Percentiles rank a stretch among this genome's conserved stretches.
Conservation (phyloP, 2,797 vertebrate species). For the Bryconaethiops microstoma region DNA sequence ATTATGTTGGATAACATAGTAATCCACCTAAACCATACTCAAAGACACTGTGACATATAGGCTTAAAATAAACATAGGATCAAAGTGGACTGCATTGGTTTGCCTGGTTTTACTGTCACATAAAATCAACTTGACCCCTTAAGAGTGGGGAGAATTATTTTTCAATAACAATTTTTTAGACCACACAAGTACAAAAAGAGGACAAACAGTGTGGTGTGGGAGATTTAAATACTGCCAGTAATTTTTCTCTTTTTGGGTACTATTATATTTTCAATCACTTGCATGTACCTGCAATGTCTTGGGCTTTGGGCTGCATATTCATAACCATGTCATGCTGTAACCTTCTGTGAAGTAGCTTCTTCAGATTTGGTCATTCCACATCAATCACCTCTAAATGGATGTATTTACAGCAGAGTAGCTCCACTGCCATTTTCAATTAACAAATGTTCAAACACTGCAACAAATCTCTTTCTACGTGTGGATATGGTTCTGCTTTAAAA, state of each 20-base stretch:
- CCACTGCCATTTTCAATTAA: neutral
- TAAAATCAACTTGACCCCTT: neutral
- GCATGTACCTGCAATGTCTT: no score
- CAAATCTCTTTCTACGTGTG: neutral
- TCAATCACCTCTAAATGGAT: no score
- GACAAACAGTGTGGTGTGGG: neutral
- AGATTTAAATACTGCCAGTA: neutral
- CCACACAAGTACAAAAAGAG: no score
- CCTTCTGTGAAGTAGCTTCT: no score
- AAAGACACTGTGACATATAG: neutral
- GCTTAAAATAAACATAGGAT: neutral
- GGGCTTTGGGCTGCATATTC: no score
- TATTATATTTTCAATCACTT: no score
- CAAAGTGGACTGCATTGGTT: neutral
- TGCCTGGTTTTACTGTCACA: neutral
- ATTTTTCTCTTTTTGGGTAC: neutral
- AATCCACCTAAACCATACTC: neutral
- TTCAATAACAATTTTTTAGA: no score
- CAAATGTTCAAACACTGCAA: neutral
- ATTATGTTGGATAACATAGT: neutral
- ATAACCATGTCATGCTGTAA: no score
- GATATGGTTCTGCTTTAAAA: neutral
- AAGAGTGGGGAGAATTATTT: neutral
- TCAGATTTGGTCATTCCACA: no score
- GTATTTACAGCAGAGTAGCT: neutral